Base-by-base conservation (phyloP, 1,140 invertebrate genomes). In the Papilio xuthus region DNA sequence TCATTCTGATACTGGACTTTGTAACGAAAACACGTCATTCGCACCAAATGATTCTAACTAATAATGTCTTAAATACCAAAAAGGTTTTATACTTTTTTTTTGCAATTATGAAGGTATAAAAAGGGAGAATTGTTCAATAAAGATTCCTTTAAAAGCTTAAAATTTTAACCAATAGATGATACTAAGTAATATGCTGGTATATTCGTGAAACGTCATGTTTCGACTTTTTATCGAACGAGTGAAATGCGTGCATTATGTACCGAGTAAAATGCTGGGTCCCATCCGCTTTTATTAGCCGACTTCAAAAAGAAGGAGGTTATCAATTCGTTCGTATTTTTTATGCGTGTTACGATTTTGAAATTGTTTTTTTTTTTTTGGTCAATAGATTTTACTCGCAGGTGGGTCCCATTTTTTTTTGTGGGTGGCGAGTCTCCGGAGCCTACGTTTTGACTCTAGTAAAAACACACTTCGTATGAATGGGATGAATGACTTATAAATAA, bases 211-310 rank as follows among this genome's bases (percentile, higher is more conserved):
- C 28, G 79, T 72, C 77, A 69, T 74, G 60, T 75, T 50, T 79
- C 83, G 84, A n/a, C 83, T 85, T 86, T 77, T 81, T 26, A 72
- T 72, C 20, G 37, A 47, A 20, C 53, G 70, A 81, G 84, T 82
- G 88, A 90, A 88, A 88, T 82, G 82, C 78, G 82, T 83, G 71
- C 82, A 86, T 89, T 90, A 89, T 85, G 83, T 83, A 71, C 37
- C 15, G 37, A 20, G 77, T 83, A 82, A 86, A 90, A 90, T 90
- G 86, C 86, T 83, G 79, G 86, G 80, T 78, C 69, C 72, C 83
- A 85, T 88, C 85, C 85, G 83, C 78, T 78, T 84, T 26, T 71
- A 82, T 84, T n/a, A n/a, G n/a, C n/a, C n/a, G n/a, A n/a, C n/a
- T n/a, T n/a, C n/a, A n/a, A n/a, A n/a, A n/a, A n/a, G n/a, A n/a